These are phyloP conservation scores for Sacculina carcini DNA, from an alignment of 2,888 invertebrate species.

Conservation along the genomic window DNA sequence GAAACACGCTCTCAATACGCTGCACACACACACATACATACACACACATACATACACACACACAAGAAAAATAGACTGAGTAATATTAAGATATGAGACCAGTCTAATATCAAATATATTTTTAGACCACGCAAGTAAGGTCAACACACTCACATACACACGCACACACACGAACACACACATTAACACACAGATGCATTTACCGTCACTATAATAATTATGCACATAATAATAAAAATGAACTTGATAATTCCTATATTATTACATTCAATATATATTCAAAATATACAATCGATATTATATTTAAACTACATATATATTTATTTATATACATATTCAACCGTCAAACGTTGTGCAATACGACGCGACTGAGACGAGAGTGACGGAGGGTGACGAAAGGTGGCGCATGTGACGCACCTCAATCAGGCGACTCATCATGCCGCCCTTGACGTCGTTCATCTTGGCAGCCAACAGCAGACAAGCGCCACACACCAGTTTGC, in stretches of 20 bases:
- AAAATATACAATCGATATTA: too few relatives aligned
- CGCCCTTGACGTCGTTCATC: conserved; percentile 86
- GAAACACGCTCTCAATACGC: conserved; percentile 71
- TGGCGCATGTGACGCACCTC: conserved; percentile 34
- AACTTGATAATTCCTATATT: too few relatives aligned
- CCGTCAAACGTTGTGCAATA: too few relatives aligned
- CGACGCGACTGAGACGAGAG: background rate
- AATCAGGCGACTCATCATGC: conserved; percentile 52
- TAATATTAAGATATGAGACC: background rate
- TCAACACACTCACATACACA: background rate
- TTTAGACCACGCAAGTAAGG: background rate
- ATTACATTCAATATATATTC: too few relatives aligned
- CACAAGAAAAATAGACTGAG: too few relatives aligned
- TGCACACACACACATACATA: conserved; percentile 21
- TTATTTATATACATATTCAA: too few relatives aligned
- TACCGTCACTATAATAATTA: too few relatives aligned
- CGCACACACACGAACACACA: background rate
- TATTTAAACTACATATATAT: too few relatives aligned
- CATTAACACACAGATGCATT: background rate
- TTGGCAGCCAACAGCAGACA: conserved; percentile 82
- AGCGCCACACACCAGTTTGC: conserved; percentile 84
- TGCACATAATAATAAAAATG: too few relatives aligned
- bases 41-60: background rate
- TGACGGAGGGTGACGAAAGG: background rate
- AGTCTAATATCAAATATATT: background rate